These are phyloP conservation scores for Monochamus saltuarius DNA, from an alignment of 1,140 invertebrate species.

Conservation along the genomic window DNA sequence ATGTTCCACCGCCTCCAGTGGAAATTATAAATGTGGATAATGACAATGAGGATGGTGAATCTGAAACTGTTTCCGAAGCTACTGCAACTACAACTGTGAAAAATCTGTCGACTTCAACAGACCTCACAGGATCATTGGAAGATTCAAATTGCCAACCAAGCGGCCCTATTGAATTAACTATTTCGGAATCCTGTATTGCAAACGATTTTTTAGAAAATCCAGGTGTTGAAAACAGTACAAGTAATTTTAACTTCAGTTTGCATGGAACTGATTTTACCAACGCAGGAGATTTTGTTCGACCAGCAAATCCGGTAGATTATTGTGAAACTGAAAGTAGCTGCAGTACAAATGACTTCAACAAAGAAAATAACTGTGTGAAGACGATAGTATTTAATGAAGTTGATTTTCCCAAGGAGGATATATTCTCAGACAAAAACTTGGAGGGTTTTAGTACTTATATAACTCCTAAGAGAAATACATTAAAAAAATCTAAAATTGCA, in stretches of 20 bases:
- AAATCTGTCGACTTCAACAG: not conserved
- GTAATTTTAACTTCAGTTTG: constrained; percentile 40
- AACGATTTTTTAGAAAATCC: constrained; percentile 38
- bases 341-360: constrained; percentile 36
- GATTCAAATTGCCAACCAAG: constrained; percentile 17
- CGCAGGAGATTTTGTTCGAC: constrained; percentile 26
- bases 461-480: constrained; percentile 27
- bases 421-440: constrained; percentile 37
- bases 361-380: constrained; percentile 29
- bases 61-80: not conserved
- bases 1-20: constrained; percentile 34
- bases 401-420: constrained; percentile 41
- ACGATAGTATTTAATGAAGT: constrained; percentile 40
- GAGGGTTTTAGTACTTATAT: constrained; percentile 41
- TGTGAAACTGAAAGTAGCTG: constrained; percentile 45
- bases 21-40: constrained; percentile 30
- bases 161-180: constrained; percentile 26
- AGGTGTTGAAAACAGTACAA: constrained; percentile 17
- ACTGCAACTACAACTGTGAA: not conserved
- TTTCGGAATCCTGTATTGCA: constrained; percentile 32
- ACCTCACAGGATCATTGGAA: not conserved
- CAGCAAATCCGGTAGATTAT: constrained; percentile 24
- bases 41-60: constrained; percentile 16
- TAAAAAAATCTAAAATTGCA: constrained; percentile 15
- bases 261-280: constrained; percentile 40